Evolutionary conservation across 2,797 vertebrate species (phyloP).

Genomic region (Periophthalmus magnuspinnatus): DNA sequence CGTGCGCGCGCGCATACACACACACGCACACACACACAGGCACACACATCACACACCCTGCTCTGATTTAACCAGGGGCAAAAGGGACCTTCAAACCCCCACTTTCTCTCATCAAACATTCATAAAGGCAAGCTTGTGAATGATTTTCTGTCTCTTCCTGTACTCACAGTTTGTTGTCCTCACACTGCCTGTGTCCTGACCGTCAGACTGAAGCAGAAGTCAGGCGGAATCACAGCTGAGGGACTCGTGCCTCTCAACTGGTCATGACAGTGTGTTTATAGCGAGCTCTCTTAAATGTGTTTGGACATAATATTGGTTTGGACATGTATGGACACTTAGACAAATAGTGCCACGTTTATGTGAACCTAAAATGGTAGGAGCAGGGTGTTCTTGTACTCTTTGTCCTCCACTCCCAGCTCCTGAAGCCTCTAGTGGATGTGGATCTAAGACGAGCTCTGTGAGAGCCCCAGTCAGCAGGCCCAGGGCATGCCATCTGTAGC

Average conservation of each 20-base stretch:
- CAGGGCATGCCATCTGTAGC: conserved; percentile 74
- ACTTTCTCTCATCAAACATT: conserved; percentile 93
- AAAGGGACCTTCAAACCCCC: conserved; percentile 82
- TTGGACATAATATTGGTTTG: conserved; percentile 27
- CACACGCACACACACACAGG: conserved; percentile 61
- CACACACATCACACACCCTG: conserved; percentile 78
- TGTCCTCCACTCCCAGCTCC: conserved; percentile 57
- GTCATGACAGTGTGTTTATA: conserved; percentile 30
- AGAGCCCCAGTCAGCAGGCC: conserved; percentile 64
- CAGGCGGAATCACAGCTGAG: conserved; percentile 89
- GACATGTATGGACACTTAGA: conserved; percentile 37
- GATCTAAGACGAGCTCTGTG: conserved; percentile 66
- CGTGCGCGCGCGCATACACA: too few relatives aligned
- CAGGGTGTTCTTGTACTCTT: conserved; percentile 48
- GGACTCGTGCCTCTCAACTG: conserved; percentile 69
- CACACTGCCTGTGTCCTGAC: conserved; percentile 81
- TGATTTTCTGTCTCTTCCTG: conserved; percentile 99
- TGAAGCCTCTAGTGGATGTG: conserved; percentile 49
- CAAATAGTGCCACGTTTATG: conserved; percentile 64
- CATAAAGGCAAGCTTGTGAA: conserved; percentile 96
- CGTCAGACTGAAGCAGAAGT: conserved; percentile 87
- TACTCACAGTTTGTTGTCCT: conserved; percentile 96
- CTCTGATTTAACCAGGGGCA: conserved; percentile 93
- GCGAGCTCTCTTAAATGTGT: conserved; percentile 21
- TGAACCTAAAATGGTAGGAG: conserved; percentile 58